phyloP scores from a whole-genome alignment of 2,888 invertebrate genomes.

The Ommatoiulus sabulosus region DNA sequence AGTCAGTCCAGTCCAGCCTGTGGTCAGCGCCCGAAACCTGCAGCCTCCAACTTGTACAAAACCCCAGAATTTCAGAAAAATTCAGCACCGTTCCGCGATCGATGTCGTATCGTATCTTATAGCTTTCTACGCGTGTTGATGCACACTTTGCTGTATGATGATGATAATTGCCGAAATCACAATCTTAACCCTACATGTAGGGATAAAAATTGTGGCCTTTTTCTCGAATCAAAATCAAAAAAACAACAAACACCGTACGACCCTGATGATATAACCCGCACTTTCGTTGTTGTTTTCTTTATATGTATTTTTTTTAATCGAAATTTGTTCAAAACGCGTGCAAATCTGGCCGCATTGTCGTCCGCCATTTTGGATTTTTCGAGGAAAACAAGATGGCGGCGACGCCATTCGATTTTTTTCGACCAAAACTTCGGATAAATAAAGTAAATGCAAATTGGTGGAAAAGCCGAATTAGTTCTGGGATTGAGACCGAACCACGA shows the following conservation, averaged over 20 bases:
- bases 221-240: conserved; percentile 27
- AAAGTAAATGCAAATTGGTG: background rate
- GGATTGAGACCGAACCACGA: conserved; percentile 41
- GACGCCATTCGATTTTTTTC: no score
- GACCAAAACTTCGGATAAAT: no score
- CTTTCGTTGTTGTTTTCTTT: no score
- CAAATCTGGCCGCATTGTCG: no score
- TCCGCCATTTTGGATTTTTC: no score
- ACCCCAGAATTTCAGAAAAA: background rate
- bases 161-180: conserved; percentile 15
- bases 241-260: background rate
- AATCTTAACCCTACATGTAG: background rate
- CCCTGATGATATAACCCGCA: background rate
- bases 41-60: background rate
- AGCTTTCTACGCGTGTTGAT: background rate
- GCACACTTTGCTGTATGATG: background rate
- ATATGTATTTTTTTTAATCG: no score
- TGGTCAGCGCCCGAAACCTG: background rate
- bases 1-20: background rate
- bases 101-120: background rate
- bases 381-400: no score
- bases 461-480: conserved; percentile 14
- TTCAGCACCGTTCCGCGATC: background rate
- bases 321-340: no score
- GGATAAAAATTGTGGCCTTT: conserved; percentile 18